Percentiles rank a stretch among this genome's conserved stretches.
These are phyloP conservation scores for Cryptocephalus moraei DNA, from an alignment of 2,888 invertebrate species.

Conservation along the genomic window DNA sequence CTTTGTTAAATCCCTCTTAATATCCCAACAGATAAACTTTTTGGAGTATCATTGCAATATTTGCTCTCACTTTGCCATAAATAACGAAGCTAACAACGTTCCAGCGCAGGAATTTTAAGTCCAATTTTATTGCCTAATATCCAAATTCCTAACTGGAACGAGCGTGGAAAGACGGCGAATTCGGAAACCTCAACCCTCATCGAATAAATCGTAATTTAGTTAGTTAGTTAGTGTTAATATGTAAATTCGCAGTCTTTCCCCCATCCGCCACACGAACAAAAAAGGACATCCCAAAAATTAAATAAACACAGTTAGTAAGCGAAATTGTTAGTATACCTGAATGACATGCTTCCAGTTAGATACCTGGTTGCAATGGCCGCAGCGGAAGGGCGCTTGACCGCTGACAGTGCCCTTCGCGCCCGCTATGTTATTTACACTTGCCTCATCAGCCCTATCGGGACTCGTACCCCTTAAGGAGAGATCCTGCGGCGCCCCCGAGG, in stretches of 20 bases:
- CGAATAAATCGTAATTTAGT: no score
- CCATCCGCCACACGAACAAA: constrained; percentile 1
- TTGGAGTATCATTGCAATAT: no score
- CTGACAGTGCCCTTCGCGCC: constrained; percentile 29
- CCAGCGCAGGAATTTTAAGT: no score
- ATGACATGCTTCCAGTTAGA: constrained; percentile 81
- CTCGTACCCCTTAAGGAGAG: constrained; percentile 28
- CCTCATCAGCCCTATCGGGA: constrained; percentile 39
- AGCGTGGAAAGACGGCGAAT: no score
- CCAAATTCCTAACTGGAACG: no score
- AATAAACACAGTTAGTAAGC: constrained; percentile 25
- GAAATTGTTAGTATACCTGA: constrained; percentile 54
- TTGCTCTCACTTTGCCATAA: no score
- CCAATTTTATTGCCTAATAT: no score
- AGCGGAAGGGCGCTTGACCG: constrained; percentile 50
- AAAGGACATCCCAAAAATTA: constrained; percentile 1
- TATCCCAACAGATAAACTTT: no score
- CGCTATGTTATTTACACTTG: constrained; percentile 39
- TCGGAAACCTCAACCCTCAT: no score
- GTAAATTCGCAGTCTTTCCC: background rate
- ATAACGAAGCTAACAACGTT: no score
- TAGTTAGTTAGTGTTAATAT: background rate
- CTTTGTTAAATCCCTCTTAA: no score
- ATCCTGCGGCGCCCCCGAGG: constrained; percentile 12
- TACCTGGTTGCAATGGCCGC: constrained; percentile 72